These are phyloP conservation scores for Parnassius smintheus DNA, from an alignment of 2,888 invertebrate genomes.

Conservation along the genomic window DNA sequence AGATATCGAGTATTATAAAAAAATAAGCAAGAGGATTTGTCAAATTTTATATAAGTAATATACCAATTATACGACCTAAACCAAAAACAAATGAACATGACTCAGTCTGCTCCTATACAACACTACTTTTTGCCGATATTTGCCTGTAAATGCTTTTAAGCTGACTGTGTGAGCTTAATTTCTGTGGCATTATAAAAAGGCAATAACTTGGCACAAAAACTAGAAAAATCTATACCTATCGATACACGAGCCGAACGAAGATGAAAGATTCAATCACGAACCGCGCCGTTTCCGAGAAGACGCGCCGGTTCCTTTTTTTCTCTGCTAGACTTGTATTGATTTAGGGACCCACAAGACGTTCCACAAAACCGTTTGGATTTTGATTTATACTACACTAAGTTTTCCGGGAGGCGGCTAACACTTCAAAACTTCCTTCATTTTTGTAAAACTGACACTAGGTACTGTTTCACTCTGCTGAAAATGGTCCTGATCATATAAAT, in stretches of 20 bases:
- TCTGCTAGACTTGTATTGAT: constrained; percentile 49
- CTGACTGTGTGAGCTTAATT: constrained; percentile 26
- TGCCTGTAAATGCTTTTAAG: constrained; percentile 30
- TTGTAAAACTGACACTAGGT: background rate
- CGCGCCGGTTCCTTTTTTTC: constrained; percentile 36
- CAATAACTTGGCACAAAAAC: constrained; percentile 51
- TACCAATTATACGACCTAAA: too few relatives aligned
- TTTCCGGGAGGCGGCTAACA: background rate
- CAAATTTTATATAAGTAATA: too few relatives aligned
- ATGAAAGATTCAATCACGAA: constrained; percentile 74
- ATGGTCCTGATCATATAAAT: background rate
- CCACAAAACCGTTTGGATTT: background rate
- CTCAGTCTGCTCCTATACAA: too few relatives aligned
- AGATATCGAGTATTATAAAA: too few relatives aligned
- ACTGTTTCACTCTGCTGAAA: background rate
- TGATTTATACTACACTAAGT: background rate
- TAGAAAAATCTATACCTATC: constrained; percentile 45
- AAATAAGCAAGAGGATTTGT: too few relatives aligned
- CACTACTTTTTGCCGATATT: constrained; percentile 13
- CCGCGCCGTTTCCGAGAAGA: constrained; percentile 64
- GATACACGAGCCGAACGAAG: constrained; percentile 50
- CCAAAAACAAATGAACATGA: too few relatives aligned
- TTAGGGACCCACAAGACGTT: constrained; percentile 45
- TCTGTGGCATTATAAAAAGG: constrained; percentile 44
- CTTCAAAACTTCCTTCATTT: background rate